Conservation (phyloP, 2,888 invertebrate genomes). For the Nemapogon koenigi region DNA sequence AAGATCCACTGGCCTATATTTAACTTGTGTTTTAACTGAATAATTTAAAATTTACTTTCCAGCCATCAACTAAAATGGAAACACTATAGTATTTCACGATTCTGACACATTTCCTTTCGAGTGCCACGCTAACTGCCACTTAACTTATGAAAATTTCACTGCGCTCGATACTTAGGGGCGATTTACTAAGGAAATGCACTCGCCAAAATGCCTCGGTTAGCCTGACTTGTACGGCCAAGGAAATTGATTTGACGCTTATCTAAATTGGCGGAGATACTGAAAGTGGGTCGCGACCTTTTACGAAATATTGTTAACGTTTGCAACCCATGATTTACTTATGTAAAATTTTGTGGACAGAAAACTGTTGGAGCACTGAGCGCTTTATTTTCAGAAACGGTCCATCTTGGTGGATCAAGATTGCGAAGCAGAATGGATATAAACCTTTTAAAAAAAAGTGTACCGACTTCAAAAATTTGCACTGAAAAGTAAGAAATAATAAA, state of each 20-base stretch:
- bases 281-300: conserved; percentile 9
- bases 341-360: too few species aligned
- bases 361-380: too few species aligned
- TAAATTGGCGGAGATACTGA: conserved; percentile 3
- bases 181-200: conserved; percentile 41
- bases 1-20: too few species aligned
- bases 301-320: too few species aligned
- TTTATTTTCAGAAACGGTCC: too few species aligned
- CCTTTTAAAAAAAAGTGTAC: too few species aligned
- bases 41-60: conserved; percentile 5
- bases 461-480: too few species aligned
- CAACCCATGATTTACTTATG: too few species aligned
- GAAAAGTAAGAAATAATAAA: too few species aligned
- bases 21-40: too few species aligned
- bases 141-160: conserved; percentile 47
- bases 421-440: too few species aligned
- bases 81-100: background rate
- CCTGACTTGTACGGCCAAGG: background rate
- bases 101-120: conserved; percentile 29
- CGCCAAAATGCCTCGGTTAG: conserved; percentile 29
- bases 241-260: conserved; percentile 7
- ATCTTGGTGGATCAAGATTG: too few species aligned
- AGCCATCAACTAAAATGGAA: conserved; percentile 1
- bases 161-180: conserved; percentile 37
- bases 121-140: conserved; percentile 34